Conservation (phyloP, 2,888 invertebrate species). For the Pterostichus madidus region DNA sequence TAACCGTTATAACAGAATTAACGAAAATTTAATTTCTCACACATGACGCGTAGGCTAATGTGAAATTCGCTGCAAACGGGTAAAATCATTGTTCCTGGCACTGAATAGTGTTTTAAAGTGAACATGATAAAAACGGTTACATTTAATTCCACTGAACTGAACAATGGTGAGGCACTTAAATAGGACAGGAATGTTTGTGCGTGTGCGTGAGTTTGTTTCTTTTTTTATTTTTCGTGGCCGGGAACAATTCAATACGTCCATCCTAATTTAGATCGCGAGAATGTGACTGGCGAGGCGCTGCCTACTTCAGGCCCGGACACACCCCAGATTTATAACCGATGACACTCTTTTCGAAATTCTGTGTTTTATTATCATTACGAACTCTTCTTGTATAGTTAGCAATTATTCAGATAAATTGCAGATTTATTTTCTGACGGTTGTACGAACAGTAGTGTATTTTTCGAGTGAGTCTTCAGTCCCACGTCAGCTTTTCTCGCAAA, state of each 20-base stretch:
- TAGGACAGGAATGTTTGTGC: background rate
- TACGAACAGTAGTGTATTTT: too few relatives aligned
- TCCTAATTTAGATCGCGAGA: conserved; percentile 47
- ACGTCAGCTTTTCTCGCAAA: too few relatives aligned
- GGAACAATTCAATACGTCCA: conserved; percentile 53
- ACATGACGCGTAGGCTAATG: background rate
- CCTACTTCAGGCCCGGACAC: background rate
- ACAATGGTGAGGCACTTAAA: conserved; percentile 3
- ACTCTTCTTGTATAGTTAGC: too few relatives aligned
- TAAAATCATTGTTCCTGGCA: background rate
- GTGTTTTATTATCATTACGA: too few relatives aligned
- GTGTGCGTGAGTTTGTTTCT: background rate
- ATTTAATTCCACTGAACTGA: conserved; percentile 9
- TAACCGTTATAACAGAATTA: background rate
- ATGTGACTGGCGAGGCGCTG: background rate
- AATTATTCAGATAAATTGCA: too few relatives aligned
- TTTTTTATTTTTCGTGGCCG: conserved; percentile 27
- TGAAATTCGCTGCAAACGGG: background rate
- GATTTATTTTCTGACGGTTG: too few relatives aligned
- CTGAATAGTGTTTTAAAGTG: conserved; percentile 5
- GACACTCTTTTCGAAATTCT: too few relatives aligned
- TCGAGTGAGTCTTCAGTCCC: too few relatives aligned
- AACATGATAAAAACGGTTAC: background rate
- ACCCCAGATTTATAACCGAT: too few relatives aligned
- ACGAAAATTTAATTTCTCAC: conserved; percentile 12